Evolutionary conservation across 2,113 vertebrate genomes (phyloP), one percentile per base, ranked within the genome.

Genomic region (Pterocles burchelli): DNA sequence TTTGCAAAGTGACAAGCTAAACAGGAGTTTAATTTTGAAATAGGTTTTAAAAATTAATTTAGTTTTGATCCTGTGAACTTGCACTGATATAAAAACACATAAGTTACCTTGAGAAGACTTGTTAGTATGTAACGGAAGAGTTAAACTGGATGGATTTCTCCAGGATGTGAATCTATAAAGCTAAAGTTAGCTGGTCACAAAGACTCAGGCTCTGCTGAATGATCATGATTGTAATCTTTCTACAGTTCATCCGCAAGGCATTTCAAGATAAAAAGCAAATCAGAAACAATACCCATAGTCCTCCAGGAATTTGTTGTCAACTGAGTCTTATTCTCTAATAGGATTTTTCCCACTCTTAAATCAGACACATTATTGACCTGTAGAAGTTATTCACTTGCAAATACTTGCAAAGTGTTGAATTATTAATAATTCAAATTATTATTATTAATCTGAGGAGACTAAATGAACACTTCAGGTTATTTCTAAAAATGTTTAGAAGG

Each of bases 211-310:
- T 82, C 54, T 92, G 68, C 72, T 20, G 11, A 89, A 84, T 80
- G 65, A 65, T 83, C 16, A 7, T 65, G 83, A 91, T 86, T 86
- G 54, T 91, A 94, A 86, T 97, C 86, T 95, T 92, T 21, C 74
- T 86, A 86, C 38, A 70, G 89, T 80, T 92, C 75, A 70, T 80
- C 63, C 88, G 83, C 70, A 74, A 87, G 61, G 28, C 25, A 75
- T 57, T 68, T 85, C 85, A 93, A 93, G 88, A 84, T 90, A 92
- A 96, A 96, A 48, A 91, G 33, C 57, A 94, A 94, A 81, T 89
- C 66, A 93, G 94, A 96, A 91, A 88, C 77, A 89, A 68, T 85
- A 89, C n/a, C 38, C 0, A 0, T 57, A 90, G 93, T 89, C 73
- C 59, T 90, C 51, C 22, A 85, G 21, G 52, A 85, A 77, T 94